Base-by-base conservation (phyloP, 92 coral and sea anemone genomes). In the Porites cylindrica region DNA sequence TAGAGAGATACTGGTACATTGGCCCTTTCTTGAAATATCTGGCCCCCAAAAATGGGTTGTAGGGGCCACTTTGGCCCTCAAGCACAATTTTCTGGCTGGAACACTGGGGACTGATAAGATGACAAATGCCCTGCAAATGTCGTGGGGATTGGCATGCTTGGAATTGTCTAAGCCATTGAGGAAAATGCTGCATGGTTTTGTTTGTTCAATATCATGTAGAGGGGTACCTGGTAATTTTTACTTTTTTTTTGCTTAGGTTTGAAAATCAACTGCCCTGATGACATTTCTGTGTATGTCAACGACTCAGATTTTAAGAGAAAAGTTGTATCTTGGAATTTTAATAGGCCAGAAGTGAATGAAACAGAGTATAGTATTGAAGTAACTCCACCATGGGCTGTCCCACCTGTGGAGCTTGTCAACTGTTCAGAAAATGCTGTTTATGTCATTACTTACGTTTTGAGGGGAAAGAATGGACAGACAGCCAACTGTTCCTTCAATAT, bases 401-500 rank as follows among this genome's bases (percentile, higher is more conserved):
- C 89, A 7, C 89, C 89, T 23, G 77, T 66, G 54, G n/a, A 17
- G 50, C 7, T 77, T 9, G 8, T 38, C 47, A 38, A 38, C 47
- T 38, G 8, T 2, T 13, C n/a, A 61, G 14, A 21, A 65, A 16
- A 13, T 18, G n/a, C 32, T 1, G 23, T 21, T 21, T 64, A 84
- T 59, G 70, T 76, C 14, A 70, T 85, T 43, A 85, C 62, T 6
- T 85, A 85, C 68, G 9, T 75, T 8, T 68, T 59, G 9, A 26
- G 7, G 56, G 58, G 77, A 13, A 70, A 77, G 60, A 56, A 19
- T 29, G 77, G 70, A 2, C 83, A 66, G 50, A 38, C 26, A 10
- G 76, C 64, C 7, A 77, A 74, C 13, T 85, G 89, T 12, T 66
- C 69, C 19, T 85, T 85, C 78, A 83, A 73, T 72, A 51, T 83